These are phyloP conservation scores for Platanista minor DNA, from an alignment of 2,113 vertebrate species.

Conservation along the genomic window DNA sequence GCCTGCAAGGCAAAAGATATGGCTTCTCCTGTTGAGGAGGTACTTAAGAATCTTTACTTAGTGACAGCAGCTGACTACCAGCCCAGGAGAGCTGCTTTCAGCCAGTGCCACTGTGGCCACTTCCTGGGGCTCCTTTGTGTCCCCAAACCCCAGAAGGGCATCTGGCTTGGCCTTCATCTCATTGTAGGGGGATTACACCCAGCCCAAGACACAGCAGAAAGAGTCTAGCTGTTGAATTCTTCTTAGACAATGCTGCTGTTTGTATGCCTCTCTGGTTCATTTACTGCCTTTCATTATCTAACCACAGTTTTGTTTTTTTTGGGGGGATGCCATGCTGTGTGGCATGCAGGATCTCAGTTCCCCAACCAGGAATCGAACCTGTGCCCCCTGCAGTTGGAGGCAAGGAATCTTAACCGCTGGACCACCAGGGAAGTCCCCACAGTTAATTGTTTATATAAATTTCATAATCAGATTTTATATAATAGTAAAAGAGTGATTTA, in stretches of 20 bases:
- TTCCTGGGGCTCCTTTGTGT: neutral
- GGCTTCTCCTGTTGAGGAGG: neutral
- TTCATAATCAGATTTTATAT: neutral
- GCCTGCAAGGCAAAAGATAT: neutral
- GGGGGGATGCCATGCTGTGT: neutral
- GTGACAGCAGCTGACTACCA: neutral
- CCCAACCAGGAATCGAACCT: neutral
- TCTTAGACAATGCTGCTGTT: neutral
- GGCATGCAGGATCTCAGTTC: neutral
- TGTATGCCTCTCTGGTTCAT: neutral
- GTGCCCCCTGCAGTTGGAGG: neutral
- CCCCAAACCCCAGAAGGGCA: neutral
- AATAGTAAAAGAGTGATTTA: neutral
- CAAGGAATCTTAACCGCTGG: neutral
- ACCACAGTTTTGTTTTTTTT: neutral
- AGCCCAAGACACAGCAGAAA: neutral
- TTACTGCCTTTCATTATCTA: neutral
- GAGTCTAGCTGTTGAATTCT: neutral
- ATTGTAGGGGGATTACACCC: neutral
- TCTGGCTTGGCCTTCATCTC: neutral
- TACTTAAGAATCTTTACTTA: neutral
- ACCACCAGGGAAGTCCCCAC: neutral
- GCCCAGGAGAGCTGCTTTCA: neutral
- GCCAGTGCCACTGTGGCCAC: neutral
- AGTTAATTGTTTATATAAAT: neutral